A percentile compares a stretch with the other conserved stretches of the same genome.
phyloP scores from a whole-genome alignment of 1,140 invertebrate species.

The Tribolium madens region DNA sequence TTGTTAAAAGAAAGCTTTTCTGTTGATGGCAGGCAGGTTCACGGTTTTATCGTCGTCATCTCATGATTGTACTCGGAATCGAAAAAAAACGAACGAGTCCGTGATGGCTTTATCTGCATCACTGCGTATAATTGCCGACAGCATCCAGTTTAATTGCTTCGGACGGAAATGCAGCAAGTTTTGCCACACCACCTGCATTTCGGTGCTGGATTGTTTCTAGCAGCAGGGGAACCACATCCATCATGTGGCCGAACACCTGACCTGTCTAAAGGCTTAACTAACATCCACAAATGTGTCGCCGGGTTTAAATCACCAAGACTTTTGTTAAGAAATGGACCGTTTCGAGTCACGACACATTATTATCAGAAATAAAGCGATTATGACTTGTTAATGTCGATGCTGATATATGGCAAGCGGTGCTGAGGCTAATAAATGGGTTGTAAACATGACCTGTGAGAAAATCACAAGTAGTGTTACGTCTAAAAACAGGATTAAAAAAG shows the following conservation, averaged over 20 bases:
- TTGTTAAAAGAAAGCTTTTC: not conserved
- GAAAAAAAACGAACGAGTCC: not conserved
- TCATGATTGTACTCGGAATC: conserved; percentile 7
- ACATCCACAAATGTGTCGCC: conserved; percentile 24
- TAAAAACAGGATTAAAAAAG: no score
- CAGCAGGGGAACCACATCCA: not conserved
- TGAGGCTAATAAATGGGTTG: no score
- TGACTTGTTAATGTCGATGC: not conserved
- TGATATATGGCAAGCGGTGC: not conserved
- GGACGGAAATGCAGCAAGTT: not conserved
- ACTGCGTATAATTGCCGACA: conserved; percentile 10
- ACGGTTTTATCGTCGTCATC: conserved; percentile 25
- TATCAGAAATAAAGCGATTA: not conserved
- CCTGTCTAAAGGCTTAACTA: conserved; percentile 21
- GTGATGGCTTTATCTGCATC: conserved; percentile 36
- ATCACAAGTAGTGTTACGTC: no score
- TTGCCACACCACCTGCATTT: not conserved
- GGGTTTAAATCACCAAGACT: conserved; percentile 32
- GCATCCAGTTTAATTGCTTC: not conserved
- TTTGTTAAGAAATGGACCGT: not conserved
- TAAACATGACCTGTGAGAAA: no score
- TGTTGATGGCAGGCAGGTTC: not conserved
- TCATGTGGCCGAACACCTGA: conserved; percentile 6
- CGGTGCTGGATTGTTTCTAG: not conserved
- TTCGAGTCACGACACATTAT: not conserved